Evolutionary conservation across 2,888 invertebrate species (phyloP), one percentile per base, ranked within the genome.

Genomic region (Callyntrura guangdongensis): DNA sequence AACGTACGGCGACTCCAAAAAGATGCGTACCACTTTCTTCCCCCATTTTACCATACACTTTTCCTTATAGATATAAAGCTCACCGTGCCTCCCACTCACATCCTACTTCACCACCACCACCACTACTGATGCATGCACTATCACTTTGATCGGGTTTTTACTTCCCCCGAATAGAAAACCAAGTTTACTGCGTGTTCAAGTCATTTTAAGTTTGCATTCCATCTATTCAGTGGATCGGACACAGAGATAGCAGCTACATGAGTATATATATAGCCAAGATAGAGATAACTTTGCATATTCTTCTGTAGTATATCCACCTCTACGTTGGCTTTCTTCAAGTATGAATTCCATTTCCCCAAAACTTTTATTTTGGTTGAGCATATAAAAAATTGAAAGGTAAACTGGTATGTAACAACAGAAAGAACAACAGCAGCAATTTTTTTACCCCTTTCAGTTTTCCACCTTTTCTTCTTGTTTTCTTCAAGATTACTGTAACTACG

Each of bases 171-270:
- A 72, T n/a, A 72, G 20, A 0, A 47, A 69, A 17, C 14, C 1
- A 12, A 69, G 72, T 72, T 72, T 72, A 47, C 79, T 49, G 49
- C 14, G 74, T 49, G n/a, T n/a, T n/a, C n/a, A n/a, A 74, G 74
- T 20, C 20, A 49, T 79, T 25, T 17, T 82, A n/a, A 59, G 72
- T 72, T 83, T 89, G 83, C 89, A 89, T 89, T 89, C 83, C 89
- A 83, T 83, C 89, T 89, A 89, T 89, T 89, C 89, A 89, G 56
- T 89, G 89, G 89, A 89, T 89, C 89, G 89, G 89, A 89, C 89
- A 89, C 11, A 27, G 49, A 89, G 89, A 89, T 89, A 87, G 74
- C 20, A 25, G 25, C 27, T 20, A 53, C 77, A 25, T 14, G 27
- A 59, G 53, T 3, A 81, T 59, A 45, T n/a, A n/a, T n/a, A 56